Base-by-base conservation (phyloP, 2,888 invertebrate species). In the Lithosia quadra region DNA sequence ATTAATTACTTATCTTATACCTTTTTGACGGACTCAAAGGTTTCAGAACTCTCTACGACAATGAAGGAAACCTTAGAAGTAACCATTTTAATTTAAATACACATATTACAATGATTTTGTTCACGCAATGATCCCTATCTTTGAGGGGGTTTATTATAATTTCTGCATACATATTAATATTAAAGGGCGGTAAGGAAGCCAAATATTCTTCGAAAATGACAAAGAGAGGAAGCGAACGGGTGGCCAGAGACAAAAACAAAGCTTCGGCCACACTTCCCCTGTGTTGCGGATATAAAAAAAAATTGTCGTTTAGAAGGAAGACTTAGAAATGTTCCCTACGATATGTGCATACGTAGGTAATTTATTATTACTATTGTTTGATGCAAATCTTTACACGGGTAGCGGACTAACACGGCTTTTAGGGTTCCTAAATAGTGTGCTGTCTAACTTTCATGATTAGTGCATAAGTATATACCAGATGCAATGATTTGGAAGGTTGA, bases 181-280 rank as follows among this genome's bases (percentile, higher is more conserved):
- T 86, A 78, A 86, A 88, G 84, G 88, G 86, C 79, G 88, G 86
- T 77, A 83, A 85, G 84, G 92, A 92, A 92, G 91, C 91, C 90
- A 85, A 88, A 89, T 90, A 86, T 92, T 92, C 90, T 83, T 86
- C 84, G 90, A 88, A 91, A 70, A 81, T 79, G 84, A 92, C 94
- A 94, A 94, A 93, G 92, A 88, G 89, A 94, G 94, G 94, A 94
- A 92, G 89, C 89, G 83, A 85, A 85, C 87, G 89, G 92, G 91
- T 91, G 92, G 91, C 82, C 92, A 83, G 77, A 84, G 78, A 85
- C 87, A 91, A 92, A 92, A 91, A 91, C 88, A 84, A 90, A 87
- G 86, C 82, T 86, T n/a, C 73, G 82, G 74, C 82, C 71, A 72
- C 75, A 84, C 89, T 90, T 92, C 90, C 91, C 88, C 82, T 83